phyloP scores from a whole-genome alignment of 1,140 invertebrate species.

The Eumeta japonica region DNA sequence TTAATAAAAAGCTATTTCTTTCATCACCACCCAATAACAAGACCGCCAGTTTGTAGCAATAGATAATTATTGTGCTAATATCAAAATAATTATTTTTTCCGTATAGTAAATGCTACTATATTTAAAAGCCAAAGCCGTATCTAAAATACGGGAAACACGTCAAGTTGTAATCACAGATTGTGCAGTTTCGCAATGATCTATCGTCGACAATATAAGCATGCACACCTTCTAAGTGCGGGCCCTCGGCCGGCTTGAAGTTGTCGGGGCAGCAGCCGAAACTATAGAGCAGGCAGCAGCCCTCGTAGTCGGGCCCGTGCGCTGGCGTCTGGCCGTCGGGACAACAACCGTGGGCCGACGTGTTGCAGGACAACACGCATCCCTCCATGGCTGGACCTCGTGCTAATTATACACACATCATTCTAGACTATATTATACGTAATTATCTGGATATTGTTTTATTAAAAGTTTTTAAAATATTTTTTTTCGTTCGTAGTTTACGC shows the following conservation, averaged over 20 bases:
- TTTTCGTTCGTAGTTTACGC: too few species aligned
- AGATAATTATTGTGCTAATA: too few species aligned
- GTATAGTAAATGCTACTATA: too few species aligned
- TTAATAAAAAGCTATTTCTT: too few species aligned
- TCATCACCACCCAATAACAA: too few species aligned
- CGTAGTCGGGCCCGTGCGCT: constrained; percentile 77
- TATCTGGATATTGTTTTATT: too few species aligned
- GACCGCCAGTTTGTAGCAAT: too few species aligned
- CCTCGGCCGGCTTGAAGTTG: constrained; percentile 79
- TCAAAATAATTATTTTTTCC: too few species aligned
- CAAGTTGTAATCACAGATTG: not conserved
- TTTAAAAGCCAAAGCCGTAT: not conserved
- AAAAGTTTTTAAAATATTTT: too few species aligned
- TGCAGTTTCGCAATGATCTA: not conserved
- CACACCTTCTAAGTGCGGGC: constrained; percentile 72
- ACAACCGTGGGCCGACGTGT: constrained; percentile 77
- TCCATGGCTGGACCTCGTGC: constrained; percentile 68
- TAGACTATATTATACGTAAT: too few species aligned
- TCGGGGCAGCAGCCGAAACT: constrained; percentile 86
- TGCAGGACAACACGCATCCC: constrained; percentile 74
- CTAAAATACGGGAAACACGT: too few species aligned
- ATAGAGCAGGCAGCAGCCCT: constrained; percentile 79
- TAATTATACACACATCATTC: too few species aligned
- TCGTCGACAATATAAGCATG: constrained; percentile 3
- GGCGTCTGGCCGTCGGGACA: constrained; percentile 83